Conservation (phyloP, 1,140 invertebrate species). For the Drosophila busckii region DNA sequence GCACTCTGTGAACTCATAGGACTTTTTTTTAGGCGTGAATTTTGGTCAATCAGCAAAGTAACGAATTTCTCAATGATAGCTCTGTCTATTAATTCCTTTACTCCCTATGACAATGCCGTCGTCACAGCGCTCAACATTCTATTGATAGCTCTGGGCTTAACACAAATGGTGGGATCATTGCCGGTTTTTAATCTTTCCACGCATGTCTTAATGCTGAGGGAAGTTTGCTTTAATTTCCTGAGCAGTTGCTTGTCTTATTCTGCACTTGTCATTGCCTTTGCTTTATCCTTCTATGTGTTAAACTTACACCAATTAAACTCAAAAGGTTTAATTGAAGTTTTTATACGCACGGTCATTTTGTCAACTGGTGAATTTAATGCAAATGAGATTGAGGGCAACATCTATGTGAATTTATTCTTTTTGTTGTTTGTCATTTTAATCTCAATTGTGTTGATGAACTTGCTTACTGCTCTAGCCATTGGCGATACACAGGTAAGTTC, state of each 20-base stretch:
- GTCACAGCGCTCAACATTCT: conserved; percentile 84
- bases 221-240: conserved; percentile 88
- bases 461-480: conserved; percentile 88
- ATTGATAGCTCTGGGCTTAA: conserved; percentile 85
- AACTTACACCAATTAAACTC: conserved; percentile 81
- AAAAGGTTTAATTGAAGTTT: conserved; percentile 80
- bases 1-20: too few species aligned
- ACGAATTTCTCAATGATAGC: too few species aligned
- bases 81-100: conserved; percentile 81
- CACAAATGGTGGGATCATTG: conserved; percentile 86
- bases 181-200: conserved; percentile 83
- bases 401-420: conserved; percentile 85
- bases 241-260: conserved; percentile 86
- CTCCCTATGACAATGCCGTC: conserved; percentile 79
- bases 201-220: conserved; percentile 87
- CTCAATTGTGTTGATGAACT: conserved; percentile 87
- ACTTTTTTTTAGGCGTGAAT: too few species aligned
- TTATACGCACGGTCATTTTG: conserved; percentile 89
- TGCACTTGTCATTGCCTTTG: conserved; percentile 87
- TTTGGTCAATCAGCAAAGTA: too few species aligned
- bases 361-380: conserved; percentile 90
- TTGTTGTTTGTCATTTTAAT: conserved; percentile 87
- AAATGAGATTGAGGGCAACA: conserved; percentile 82
- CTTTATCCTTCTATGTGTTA: conserved; percentile 86
- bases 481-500: conserved; percentile 82